Percentiles rank a stretch among this genome's conserved stretches.
phyloP scores from a whole-genome alignment of 1,140 invertebrate species.

The Trichomalopsis sarcophagae region DNA sequence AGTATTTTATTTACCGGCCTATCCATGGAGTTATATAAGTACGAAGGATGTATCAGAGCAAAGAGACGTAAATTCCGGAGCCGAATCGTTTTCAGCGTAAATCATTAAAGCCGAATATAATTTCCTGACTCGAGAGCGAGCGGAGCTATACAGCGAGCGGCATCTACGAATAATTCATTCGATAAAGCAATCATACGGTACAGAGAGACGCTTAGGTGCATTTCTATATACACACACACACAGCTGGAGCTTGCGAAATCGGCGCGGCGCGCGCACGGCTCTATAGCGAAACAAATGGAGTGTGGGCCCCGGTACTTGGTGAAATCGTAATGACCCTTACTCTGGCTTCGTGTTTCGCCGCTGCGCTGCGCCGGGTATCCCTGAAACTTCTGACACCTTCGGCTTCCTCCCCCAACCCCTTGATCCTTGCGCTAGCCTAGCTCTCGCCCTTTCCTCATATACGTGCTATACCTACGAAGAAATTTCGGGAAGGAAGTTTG shows the following conservation, averaged over 20 bases:
- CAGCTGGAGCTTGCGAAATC: not conserved
- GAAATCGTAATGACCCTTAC: slow-evolving; percentile 41
- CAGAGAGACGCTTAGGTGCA: not conserved
- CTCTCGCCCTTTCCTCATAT: no score
- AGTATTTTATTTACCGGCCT: no score
- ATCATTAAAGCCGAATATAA: slow-evolving; percentile 22
- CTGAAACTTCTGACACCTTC: slow-evolving; percentile 25
- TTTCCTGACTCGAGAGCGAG: not conserved
- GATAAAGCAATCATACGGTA: slow-evolving; percentile 40
- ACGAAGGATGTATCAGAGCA: no score
- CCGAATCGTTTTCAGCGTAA: slow-evolving; percentile 6
- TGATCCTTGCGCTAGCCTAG: no score
- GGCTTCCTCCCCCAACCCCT: not conserved
- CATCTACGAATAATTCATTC: slow-evolving; percentile 27
- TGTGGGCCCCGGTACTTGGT: not conserved
- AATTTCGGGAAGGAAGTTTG: slow-evolving; percentile 26
- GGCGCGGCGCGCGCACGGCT: no score
- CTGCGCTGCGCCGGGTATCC: not conserved
- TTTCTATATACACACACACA: not conserved
- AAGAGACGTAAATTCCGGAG: not conserved
- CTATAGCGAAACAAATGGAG: slow-evolving; percentile 37
- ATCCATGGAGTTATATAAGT: no score
- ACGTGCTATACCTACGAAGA: not conserved
- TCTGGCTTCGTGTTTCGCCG: slow-evolving; percentile 14
- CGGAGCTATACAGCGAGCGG: no score